A percentile compares a stretch with the other conserved stretches of the same genome.
phyloP scores from a whole-genome alignment of 1,140 invertebrate species.

The Oryctes rhinoceros region DNA sequence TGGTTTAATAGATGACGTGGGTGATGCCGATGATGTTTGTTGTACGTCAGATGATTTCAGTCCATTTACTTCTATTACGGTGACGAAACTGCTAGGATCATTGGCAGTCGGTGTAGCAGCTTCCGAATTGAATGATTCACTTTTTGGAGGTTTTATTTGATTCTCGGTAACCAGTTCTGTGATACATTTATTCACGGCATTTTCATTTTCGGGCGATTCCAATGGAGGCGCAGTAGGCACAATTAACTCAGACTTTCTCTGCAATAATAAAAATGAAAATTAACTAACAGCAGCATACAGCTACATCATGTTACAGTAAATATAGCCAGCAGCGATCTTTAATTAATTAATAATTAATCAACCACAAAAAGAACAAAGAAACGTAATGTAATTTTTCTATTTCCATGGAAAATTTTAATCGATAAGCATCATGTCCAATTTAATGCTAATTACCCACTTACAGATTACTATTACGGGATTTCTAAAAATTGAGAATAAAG shows the following conservation, averaged over 20 bases:
- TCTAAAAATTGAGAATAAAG: no score
- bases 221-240: constrained; percentile 48
- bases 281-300: background rate
- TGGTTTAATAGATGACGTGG: constrained; percentile 52
- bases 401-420: no score
- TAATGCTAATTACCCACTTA: no score
- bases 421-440: no score
- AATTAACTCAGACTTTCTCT: constrained; percentile 39
- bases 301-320: background rate
- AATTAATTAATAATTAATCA: background rate
- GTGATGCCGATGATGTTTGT: constrained; percentile 43
- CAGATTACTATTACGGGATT: no score
- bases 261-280: constrained; percentile 32
- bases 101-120: constrained; percentile 61
- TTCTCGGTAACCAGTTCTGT: constrained; percentile 64
- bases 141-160: constrained; percentile 48
- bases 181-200: constrained; percentile 71
- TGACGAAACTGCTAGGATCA: constrained; percentile 81
- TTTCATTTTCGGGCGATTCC: constrained; percentile 59
- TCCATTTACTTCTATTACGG: constrained; percentile 87
- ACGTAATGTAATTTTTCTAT: no score
- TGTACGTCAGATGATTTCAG: constrained; percentile 61
- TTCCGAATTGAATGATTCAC: constrained; percentile 38
- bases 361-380: no score
- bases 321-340: background rate